Base-by-base conservation (phyloP, 1,140 invertebrate species). In the Rhagoletis zephyria region DNA sequence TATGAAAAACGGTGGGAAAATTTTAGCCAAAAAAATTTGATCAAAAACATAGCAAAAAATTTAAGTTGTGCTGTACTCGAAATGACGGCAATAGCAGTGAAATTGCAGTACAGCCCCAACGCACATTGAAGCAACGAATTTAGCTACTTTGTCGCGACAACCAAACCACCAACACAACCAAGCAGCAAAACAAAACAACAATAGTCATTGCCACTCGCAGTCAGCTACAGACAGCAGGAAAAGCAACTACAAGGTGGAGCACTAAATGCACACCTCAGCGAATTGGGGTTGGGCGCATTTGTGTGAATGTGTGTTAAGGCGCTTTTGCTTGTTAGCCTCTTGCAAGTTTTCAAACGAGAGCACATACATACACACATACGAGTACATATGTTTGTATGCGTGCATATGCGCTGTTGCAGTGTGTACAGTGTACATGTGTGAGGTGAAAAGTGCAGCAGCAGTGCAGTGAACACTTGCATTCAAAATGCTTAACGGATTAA, bases 401-500 rank as follows among this genome's bases (percentile, higher is more conserved):
- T 67, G 74, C 9, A 65, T 9, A 40, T 40, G 64, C 4, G 74
- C n/a, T 60, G 48, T 40, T 59, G 51, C n/a, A 30, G 56, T 85
- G 19, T 19, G 16, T 85, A 56, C 81, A 85, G 59, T 60, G 60
- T 85, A 1, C 64, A 61, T 19, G 6, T 19, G 6, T n/a, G 51
- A 59, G 63, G 56, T 51, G 14, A 67, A 86, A 45, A 86, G 40
- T 64, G 63, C 40, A 86, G 42, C 40, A 61, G 59, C 85, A 86
- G 85, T 65, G 63, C 67, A 77, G 56, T 48, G 70, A 87, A 30
- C 0, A 70, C 40, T 77, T 45, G 86, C 88, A 87, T 88, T 87
- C 87, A 88, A 91, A 90, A 92, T 92, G 91, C 90, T 88, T 89
- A 89, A 89, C 88, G 88, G 89, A 89, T 89, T 90, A 88, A 90